Base-by-base conservation (phyloP, 2,888 invertebrate species). In the Eumerus sabulonum region DNA sequence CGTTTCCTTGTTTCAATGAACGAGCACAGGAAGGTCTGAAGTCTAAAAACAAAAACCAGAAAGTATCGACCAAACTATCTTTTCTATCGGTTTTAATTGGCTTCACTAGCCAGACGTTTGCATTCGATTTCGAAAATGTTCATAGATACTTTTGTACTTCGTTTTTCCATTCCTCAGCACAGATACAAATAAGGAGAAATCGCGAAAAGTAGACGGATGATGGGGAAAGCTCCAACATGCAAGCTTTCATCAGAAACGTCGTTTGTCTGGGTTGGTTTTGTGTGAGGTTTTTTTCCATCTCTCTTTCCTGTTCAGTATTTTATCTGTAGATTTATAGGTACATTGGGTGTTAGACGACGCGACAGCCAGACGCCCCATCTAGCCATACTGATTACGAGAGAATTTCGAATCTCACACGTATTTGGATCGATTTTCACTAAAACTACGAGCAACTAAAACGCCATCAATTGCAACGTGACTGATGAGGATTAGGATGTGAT, bases 331-430 rank as follows among this genome's bases (percentile, higher is more conserved):
- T 27, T 27, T 27, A 27, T 27, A 4, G 53, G 60, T 70, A 60
- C 73, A 67, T 77, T 79, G 53, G 42, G 50, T 7, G 42, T 9
- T 19, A 40, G 12, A 18, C 35, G 35, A 35, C 11, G 54, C 14
- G 54, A 54, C 48, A 45, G 45, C 59, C n/a, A 79, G 64, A 70
- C 64, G 54, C 68, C 68, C 62, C 62, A 27, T 27, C 27, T 63
- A 73, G 73, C 63, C 36, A 60, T 73, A 54, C 79, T 79, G 74
- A 73, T 79, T 74, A 74, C 59, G 40, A 38, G 74, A 2, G 27
- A 27, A 74, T 74, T 68, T 73, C 27, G 27, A 27, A 74, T 74
- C 73, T 73, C 73, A 79, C 74, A 79, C 79, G 79, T 68, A 79
- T 79, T 79, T 74, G 74, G 68, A 79, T 79, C 79, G 79, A 79